phyloP scores from a whole-genome alignment of 2,113 vertebrate genomes.

The Toxostoma redivivum region DNA sequence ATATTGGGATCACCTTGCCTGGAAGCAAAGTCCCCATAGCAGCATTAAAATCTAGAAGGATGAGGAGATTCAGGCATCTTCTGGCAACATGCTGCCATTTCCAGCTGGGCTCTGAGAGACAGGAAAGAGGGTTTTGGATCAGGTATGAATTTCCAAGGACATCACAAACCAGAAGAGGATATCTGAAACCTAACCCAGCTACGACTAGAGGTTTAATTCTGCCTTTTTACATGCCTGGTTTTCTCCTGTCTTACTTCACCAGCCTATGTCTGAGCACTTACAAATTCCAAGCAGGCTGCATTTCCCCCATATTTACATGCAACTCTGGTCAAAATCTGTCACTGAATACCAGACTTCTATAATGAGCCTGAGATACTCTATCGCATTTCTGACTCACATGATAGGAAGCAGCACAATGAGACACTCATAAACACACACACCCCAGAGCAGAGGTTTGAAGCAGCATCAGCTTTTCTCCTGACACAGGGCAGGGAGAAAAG shows the following conservation, averaged over 20 bases:
- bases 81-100: background rate
- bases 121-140: background rate
- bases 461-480: constrained; percentile 65
- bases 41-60: background rate
- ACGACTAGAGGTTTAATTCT: background rate
- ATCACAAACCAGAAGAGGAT: background rate
- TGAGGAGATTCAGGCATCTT: background rate
- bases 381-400: background rate
- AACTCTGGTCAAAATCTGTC: background rate
- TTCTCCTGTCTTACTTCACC: background rate
- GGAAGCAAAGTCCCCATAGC: background rate
- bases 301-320: background rate
- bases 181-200: background rate
- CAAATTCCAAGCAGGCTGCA: background rate
- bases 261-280: background rate
- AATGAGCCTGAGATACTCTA: constrained; percentile 4
- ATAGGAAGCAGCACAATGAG: background rate
- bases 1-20: background rate
- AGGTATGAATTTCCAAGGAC: background rate
- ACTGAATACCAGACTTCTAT: background rate
- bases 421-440: background rate
- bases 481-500: constrained; percentile 58
- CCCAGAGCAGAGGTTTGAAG: constrained; percentile 31
- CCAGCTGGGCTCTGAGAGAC: background rate
- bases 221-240: background rate